Conservation (phyloP, 2,888 invertebrate genomes). For the Loripinus fragilis region DNA sequence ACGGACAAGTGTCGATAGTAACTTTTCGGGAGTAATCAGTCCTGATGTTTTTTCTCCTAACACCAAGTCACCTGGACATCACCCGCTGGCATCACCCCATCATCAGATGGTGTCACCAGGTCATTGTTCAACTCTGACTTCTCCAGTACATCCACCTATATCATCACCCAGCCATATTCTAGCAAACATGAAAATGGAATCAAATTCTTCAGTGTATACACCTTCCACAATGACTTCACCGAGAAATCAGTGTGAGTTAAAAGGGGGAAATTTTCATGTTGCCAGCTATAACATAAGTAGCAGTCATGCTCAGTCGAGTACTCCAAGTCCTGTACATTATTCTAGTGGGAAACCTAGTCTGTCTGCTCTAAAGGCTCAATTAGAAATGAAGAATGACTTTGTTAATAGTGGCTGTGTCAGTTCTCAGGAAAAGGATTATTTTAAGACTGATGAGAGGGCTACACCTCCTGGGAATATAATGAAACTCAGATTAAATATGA, state of each 20-base stretch:
- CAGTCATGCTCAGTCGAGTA: conserved; percentile 24
- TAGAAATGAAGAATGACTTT: conserved; percentile 56
- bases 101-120: conserved; percentile 51
- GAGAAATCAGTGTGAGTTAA: conserved; percentile 20
- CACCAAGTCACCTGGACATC: conserved; percentile 46
- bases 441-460: conserved; percentile 39
- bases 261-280: conserved; percentile 38
- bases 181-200: conserved; percentile 5
- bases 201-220: not conserved
- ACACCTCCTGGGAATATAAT: conserved; percentile 30
- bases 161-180: conserved; percentile 5
- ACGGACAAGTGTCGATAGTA: conserved; percentile 54
- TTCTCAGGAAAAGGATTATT: conserved; percentile 52
- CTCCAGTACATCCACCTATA: conserved; percentile 5
- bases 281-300: conserved; percentile 28
- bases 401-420: conserved; percentile 36
- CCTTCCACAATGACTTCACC: conserved; percentile 40
- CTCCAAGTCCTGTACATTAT: conserved; percentile 25
- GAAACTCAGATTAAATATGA: conserved; percentile 62
- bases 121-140: conserved; percentile 12
- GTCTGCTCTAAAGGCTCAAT: conserved; percentile 58
- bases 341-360: conserved; percentile 59
- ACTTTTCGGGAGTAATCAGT: conserved; percentile 37
- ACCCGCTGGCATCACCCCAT: conserved; percentile 42
- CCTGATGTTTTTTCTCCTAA: conserved; percentile 53